phyloP scores from a whole-genome alignment of 2,113 vertebrate genomes.

The Scomber scombrus region DNA sequence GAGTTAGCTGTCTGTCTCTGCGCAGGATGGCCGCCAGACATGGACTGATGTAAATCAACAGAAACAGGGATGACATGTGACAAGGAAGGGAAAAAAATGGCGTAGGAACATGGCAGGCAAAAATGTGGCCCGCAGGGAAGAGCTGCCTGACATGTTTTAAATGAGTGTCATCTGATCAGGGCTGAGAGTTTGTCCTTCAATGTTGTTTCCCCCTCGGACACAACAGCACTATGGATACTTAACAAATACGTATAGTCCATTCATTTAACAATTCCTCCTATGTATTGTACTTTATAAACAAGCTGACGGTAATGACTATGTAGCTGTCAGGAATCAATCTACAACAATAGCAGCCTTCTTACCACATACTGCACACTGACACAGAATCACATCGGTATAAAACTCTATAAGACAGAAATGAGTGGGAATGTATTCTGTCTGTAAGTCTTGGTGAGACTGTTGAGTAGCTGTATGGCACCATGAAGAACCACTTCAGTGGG shows the following conservation, averaged over 20 bases:
- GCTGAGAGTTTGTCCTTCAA: slow-evolving; percentile 62
- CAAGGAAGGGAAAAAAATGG: slow-evolving; percentile 22
- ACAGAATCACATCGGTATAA: not conserved
- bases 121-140: slow-evolving; percentile 30
- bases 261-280: slow-evolving; percentile 12
- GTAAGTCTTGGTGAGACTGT: not conserved
- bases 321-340: slow-evolving; percentile 3
- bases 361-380: not conserved
- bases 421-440: not conserved
- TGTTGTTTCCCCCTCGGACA: slow-evolving; percentile 18
- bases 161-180: slow-evolving; percentile 61
- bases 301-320: not conserved
- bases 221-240: not conserved
- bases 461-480: no score
- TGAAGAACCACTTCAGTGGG: no score
- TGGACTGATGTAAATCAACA: slow-evolving; percentile 51
- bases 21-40: slow-evolving; percentile 40
- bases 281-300: not conserved
- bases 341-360: not conserved
- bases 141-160: slow-evolving; percentile 52
- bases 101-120: slow-evolving; percentile 27
- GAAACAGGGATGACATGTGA: slow-evolving; percentile 49
- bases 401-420: not conserved
- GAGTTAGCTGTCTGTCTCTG: slow-evolving; percentile 32
- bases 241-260: slow-evolving; percentile 10